phyloP scores from a whole-genome alignment of 1,140 invertebrate genomes.

The Drosophila funebris region DNA sequence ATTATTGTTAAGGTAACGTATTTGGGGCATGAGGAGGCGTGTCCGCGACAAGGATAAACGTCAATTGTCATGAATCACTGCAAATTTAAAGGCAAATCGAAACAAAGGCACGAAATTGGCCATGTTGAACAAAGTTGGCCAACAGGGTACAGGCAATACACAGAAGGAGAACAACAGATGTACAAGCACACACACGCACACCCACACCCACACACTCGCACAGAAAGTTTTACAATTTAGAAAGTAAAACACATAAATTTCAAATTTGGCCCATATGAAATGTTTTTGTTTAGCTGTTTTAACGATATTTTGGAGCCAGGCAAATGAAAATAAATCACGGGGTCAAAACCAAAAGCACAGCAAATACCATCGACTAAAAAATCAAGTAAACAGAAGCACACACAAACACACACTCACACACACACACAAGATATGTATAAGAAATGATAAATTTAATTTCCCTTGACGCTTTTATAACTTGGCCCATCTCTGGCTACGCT shows the following conservation, averaged over 20 bases:
- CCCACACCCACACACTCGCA: background rate
- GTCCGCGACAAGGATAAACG: conserved; percentile 24
- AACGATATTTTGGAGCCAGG: conserved; percentile 59
- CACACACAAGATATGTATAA: background rate
- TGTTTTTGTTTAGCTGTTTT: conserved; percentile 64
- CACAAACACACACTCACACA: background rate
- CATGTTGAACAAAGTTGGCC: conserved; percentile 1
- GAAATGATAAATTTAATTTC: conserved; percentile 35
- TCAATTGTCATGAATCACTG: conserved; percentile 64
- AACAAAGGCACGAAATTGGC: conserved; percentile 32
- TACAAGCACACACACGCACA: conserved; percentile 7
- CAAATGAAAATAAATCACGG: conserved; percentile 71
- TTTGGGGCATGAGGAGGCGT: background rate
- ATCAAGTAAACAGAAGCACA: background rate
- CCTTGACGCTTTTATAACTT: conserved; percentile 15
- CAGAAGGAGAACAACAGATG: conserved; percentile 22
- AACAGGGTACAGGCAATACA: conserved; percentile 23
- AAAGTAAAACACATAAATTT: conserved; percentile 70
- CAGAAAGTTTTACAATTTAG: conserved; percentile 55
- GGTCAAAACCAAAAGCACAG: conserved; percentile 3
- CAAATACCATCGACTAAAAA: background rate
- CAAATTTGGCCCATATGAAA: conserved; percentile 62
- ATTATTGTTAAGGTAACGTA: conserved; percentile 42
- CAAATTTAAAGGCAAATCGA: conserved; percentile 40
- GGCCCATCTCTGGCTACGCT: background rate